Base-by-base conservation (phyloP, 2,888 invertebrate genomes). In the Tachina fera region DNA sequence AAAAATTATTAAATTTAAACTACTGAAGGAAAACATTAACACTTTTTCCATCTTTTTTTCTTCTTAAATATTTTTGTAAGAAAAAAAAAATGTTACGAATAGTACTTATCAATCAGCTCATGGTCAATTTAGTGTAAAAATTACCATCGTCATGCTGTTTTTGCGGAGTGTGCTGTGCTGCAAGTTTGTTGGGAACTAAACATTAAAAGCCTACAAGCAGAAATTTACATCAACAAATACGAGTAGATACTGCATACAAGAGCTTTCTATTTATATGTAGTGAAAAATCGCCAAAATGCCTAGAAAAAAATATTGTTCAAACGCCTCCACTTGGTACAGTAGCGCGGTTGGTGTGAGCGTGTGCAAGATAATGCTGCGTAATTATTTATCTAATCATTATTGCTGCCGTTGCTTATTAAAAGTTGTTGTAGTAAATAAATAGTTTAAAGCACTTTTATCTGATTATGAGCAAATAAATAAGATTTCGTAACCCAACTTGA, bases 51-150 rank as follows among this genome's bases (percentile, higher is more conserved):
- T n/a, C 1, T n/a, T 4, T 31, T 4, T 31, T 3, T 31, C 6
- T 5, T 31, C 2, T 51, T 51, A 8, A 51, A 51, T 5, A 3
- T 22, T 4, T 47, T 4, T 31, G 16, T 49, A 22, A 31, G n/a
- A 53, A 47, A 49, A 31, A n/a, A 61, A 65, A 72, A 51, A 45
- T 39, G 22, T 19, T 41, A 71, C 16, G 45, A 47, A 58, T 47
- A 16, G 31, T 49, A 31, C 49, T 49, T 67, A 45, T 47, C 22
- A 61, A 61, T 72, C 68, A 70, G 71, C 72, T 85, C 84, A 85
- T 74, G 81, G 86, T 58, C 86, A 86, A 51, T 77, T 83, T 49
- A 71, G 75, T 61, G 75, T 72, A 72, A 76, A 79, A 86, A 45
- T 86, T 60, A 67, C 75, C 76, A 79, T 76, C 75, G 74, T 70